Evolutionary conservation across 1,140 invertebrate genomes (phyloP).

Genomic region (Camponotus floridanus): DNA sequence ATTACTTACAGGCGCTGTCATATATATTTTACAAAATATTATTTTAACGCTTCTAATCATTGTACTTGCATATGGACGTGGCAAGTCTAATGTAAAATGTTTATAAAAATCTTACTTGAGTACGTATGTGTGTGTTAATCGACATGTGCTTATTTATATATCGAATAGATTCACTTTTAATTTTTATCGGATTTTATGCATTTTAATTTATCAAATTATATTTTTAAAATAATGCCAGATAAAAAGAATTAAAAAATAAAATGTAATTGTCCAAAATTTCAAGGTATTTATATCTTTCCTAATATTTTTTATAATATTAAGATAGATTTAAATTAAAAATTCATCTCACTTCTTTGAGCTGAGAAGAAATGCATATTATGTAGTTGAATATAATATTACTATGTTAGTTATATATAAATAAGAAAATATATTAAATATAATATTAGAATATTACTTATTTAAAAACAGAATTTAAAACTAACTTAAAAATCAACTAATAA

Average conservation of each 20-base stretch:
- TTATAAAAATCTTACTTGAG: slow-evolving; percentile 14
- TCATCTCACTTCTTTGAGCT: neutral
- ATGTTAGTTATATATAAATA: slow-evolving; percentile 6
- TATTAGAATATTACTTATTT: slow-evolving; percentile 18
- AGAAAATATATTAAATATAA: slow-evolving; percentile 6
- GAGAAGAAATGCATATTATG: neutral
- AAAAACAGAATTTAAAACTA: slow-evolving; percentile 1
- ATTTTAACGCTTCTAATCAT: slow-evolving; percentile 13
- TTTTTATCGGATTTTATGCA: neutral
- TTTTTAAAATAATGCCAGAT: neutral
- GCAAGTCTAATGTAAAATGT: slow-evolving; percentile 14
- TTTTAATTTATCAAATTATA: neutral
- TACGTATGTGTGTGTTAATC: neutral
- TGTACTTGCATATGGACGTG: neutral
- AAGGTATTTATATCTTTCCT: no score
- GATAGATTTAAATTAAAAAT: neutral
- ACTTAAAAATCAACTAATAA: slow-evolving; percentile 8
- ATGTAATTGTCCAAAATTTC: no score
- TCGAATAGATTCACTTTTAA: neutral
- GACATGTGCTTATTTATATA: neutral
- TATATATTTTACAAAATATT: slow-evolving; percentile 7
- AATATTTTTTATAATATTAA: neutral
- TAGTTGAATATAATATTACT: slow-evolving; percentile 9
- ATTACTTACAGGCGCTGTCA: neutral
- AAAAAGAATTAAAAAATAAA: neutral